Base-by-base conservation (phyloP, 2,888 invertebrate species). In the Thyatira batis region DNA sequence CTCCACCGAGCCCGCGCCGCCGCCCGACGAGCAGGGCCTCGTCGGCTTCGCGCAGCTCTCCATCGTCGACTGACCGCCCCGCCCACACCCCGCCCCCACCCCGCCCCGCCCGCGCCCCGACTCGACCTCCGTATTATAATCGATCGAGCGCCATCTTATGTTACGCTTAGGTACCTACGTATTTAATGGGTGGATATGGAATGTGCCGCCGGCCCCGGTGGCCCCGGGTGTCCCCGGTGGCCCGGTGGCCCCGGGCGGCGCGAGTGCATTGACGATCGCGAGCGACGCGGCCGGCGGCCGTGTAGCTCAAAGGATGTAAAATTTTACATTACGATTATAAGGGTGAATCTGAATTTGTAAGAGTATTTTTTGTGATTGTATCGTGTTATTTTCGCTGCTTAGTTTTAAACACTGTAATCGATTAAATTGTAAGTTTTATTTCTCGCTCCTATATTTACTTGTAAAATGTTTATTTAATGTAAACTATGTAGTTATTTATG, bases 31-130 rank as follows among this genome's bases (percentile, higher is more conserved):
- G 88, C 97, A 97, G 80, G 96, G 98, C 45, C 94, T 99, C 68
- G 95, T 99, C 82, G 99, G 99, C 78, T 99, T 96, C 93, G 99
- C 99, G 84, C 99, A 99, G 93, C 96, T 99, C 83, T 98, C 98
- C 73, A 95, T 98, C 84, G 96, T 96, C 68, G 97, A 97, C 93
- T 97, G 94, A 84, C 61, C 56, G 54, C 53, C 60, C 51, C 25
- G 43, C 27, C 33, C 57, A 52, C 61, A 51, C 54, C n/a, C 53
- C 49, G 20, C 53, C 57, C 27, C 52, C 55, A 51, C 20, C 28
- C 49, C 50, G 50, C 53, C 59, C 50, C 49, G 21, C 3, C 33
- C 11, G 3, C 30, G 1, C n/a, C 33, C 13, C 43, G 45, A 17
- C 17, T 25, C 33, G 45, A 49, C 52, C 27, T 23, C 17, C 53